A percentile compares a stretch with the other conserved stretches of the same genome.
Conservation (phyloP, 2,888 invertebrate genomes). For the Panorpa germanica region DNA sequence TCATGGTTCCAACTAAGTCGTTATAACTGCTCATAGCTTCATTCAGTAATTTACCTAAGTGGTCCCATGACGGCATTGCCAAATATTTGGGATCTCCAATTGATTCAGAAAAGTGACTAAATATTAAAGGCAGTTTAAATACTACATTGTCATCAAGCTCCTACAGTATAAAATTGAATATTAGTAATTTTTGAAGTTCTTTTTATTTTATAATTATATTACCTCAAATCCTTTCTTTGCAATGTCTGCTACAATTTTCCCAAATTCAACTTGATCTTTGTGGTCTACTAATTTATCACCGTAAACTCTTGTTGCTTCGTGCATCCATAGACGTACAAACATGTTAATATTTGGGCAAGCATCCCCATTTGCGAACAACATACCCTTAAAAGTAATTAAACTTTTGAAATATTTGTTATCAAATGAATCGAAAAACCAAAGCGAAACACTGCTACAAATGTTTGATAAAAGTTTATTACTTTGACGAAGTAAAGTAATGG, state of each 20-base stretch:
- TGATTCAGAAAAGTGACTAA: conserved; percentile 82
- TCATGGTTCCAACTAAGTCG: conserved; percentile 80
- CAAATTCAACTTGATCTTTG: conserved; percentile 52
- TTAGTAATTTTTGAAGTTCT: neutral
- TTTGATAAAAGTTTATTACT: too few relatives aligned
- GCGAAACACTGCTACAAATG: too few relatives aligned
- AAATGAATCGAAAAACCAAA: conserved; percentile 6
- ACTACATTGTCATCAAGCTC: conserved; percentile 53
- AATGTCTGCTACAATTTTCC: conserved; percentile 50
- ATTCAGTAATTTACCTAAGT: conserved; percentile 48
- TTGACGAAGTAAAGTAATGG: too few relatives aligned
- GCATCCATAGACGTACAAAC: conserved; percentile 69
- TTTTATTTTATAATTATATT: conserved; percentile 8
- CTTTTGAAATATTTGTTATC: conserved; percentile 3
- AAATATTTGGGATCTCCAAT: conserved; percentile 83
- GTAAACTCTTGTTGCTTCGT: conserved; percentile 81
- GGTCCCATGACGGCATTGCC: conserved; percentile 51
- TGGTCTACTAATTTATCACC: conserved; percentile 77
- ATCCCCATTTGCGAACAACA: conserved; percentile 64
- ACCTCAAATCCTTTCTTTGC: conserved; percentile 63
- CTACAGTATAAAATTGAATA: conserved; percentile 21
- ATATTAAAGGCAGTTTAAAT: conserved; percentile 62
- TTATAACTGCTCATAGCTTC: conserved; percentile 76
- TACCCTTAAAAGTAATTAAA: conserved; percentile 36
- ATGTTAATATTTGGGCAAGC: conserved; percentile 49